phyloP scores from a whole-genome alignment of 2,888 invertebrate species.

The Drosophila cracens region DNA sequence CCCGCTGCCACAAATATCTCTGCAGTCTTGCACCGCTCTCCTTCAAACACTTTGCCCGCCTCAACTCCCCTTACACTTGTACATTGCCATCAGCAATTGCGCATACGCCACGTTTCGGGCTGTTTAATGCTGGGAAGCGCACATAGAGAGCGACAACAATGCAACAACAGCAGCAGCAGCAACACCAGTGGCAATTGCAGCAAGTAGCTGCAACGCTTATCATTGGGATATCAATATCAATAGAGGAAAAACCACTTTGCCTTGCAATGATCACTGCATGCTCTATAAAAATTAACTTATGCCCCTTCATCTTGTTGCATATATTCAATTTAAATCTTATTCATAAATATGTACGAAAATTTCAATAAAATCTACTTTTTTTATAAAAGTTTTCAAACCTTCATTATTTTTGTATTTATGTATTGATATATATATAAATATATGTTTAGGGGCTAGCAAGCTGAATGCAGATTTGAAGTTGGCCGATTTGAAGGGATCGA shows the following conservation, averaged over 20 bases:
- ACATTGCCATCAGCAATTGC: constrained; percentile 33
- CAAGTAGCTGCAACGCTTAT: constrained; percentile 52
- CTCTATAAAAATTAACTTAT: background rate
- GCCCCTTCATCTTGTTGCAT: background rate
- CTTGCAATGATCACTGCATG: background rate
- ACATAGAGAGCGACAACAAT: constrained; percentile 37
- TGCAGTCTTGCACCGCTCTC: background rate
- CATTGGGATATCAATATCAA: constrained; percentile 57
- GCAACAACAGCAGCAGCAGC: constrained; percentile 23
- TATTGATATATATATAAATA: no score
- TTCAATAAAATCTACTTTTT: background rate
- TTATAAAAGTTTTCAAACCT: background rate
- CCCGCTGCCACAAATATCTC: constrained; percentile 13
- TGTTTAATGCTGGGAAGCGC: constrained; percentile 32
- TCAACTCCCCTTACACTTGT: background rate
- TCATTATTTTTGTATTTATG: no score
- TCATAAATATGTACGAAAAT: background rate
- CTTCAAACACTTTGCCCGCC: background rate
- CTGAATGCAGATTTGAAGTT: background rate
- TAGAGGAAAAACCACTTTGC: background rate
- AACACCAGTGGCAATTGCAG: constrained; percentile 38
- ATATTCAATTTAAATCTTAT: background rate
- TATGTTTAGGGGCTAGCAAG: background rate
- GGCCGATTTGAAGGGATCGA: constrained; percentile 17
- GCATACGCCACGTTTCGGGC: constrained; percentile 15